phyloP scores from a whole-genome alignment of 2,113 vertebrate genomes.

The Dissostichus mawsoni region DNA sequence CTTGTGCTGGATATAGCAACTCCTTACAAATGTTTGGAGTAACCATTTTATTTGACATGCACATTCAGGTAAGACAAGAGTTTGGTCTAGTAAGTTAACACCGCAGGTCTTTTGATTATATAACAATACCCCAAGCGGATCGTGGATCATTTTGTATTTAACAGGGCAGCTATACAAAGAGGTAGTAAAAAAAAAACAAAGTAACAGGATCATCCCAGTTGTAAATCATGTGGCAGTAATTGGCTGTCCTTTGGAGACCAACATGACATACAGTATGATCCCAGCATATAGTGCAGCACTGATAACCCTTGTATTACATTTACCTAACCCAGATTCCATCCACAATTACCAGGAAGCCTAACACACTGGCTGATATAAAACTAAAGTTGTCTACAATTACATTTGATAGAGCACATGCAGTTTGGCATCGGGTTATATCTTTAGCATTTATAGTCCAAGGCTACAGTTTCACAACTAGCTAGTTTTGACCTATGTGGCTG shows the following conservation, averaged over 20 bases:
- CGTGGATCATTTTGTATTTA: not conserved
- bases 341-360: not conserved
- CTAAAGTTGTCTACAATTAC: not conserved
- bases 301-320: not conserved
- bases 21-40: not conserved
- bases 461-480: not conserved
- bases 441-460: not conserved
- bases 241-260: constrained; percentile 1
- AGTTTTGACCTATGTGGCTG: not conserved
- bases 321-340: not conserved
- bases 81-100: not conserved
- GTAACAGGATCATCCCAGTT: not conserved
- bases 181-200: not conserved
- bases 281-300: not conserved
- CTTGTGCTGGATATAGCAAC: not conserved
- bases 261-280: not conserved
- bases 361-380: constrained; percentile 1
- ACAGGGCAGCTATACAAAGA: not conserved
- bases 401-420: constrained; percentile 4
- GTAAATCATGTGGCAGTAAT: constrained; percentile 1
- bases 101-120: not conserved
- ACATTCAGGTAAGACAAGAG: not conserved
- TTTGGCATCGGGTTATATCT: constrained; percentile 27
- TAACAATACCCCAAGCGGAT: not conserved
- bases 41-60: constrained; percentile 20